phyloP scores from a whole-genome alignment of 2,888 invertebrate species.

The Coelopa pilipes region DNA sequence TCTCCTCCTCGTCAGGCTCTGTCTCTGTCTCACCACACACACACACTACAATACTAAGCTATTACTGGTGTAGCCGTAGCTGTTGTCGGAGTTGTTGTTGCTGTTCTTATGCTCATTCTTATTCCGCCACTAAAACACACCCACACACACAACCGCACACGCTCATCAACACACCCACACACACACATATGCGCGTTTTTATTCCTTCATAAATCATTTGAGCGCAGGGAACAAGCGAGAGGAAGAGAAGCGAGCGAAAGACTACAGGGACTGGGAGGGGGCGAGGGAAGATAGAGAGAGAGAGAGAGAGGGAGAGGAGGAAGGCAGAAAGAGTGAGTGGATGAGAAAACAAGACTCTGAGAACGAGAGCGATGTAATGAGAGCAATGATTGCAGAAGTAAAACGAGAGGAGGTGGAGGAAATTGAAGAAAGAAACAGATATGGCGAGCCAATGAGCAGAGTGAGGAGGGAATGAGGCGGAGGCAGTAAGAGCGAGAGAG shows the following conservation, averaged over 20 bases:
- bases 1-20: background rate
- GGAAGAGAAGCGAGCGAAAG: background rate
- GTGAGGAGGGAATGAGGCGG: no score
- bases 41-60: no score
- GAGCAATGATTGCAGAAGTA: background rate
- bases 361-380: background rate
- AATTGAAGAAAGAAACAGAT: background rate
- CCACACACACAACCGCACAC: background rate
- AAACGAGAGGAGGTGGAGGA: background rate
- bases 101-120: background rate
- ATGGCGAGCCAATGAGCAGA: no score
- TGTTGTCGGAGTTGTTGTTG: background rate
- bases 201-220: no score
- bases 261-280: no score
- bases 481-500: no score
- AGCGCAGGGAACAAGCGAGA: background rate
- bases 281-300: no score
- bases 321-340: no score
- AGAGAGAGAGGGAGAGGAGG: no score
- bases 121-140: background rate
- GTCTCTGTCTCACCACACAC: no score
- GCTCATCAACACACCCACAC: conserved; percentile 1
- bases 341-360: background rate
- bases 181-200: background rate
- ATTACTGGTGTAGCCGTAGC: no score